Evolutionary conservation across 1,140 invertebrate species (phyloP).

Genomic region (Myzus persicae): DNA sequence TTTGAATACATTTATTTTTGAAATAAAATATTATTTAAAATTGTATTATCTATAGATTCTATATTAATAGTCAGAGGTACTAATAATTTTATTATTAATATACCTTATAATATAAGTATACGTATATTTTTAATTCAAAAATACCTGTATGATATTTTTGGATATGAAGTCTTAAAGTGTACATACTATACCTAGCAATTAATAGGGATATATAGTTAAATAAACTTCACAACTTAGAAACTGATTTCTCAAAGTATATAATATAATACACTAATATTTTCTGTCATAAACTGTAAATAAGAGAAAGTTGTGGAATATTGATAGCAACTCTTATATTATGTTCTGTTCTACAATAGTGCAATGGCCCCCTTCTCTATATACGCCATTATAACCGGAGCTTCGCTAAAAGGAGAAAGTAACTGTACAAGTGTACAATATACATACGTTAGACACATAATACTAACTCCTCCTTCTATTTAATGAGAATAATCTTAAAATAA

Average conservation of each 20-base stretch:
- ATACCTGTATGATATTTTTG: background rate
- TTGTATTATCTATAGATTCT: too few relatives aligned
- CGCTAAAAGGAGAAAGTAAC: slow-evolving; percentile 41
- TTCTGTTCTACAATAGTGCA: background rate
- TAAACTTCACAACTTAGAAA: background rate
- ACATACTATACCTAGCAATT: too few relatives aligned
- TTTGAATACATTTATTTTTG: too few relatives aligned
- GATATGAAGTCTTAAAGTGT: background rate
- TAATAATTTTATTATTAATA: too few relatives aligned
- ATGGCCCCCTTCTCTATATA: background rate
- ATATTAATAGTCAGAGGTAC: too few relatives aligned
- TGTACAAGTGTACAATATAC: background rate
- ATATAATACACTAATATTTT: background rate
- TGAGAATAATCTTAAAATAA: background rate
- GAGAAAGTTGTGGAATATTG: slow-evolving; percentile 30
- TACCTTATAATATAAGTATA: too few relatives aligned
- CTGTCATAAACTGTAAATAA: background rate
- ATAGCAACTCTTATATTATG: background rate
- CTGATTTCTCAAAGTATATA: slow-evolving; percentile 14
- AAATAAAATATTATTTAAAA: too few relatives aligned
- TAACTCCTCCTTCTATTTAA: slow-evolving; percentile 12
- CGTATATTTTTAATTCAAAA: too few relatives aligned
- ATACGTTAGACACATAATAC: background rate
- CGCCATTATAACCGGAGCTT: background rate
- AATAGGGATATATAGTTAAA: background rate